A percentile compares a stretch with the other conserved stretches of the same genome.
Evolutionary conservation across 2,888 invertebrate species (phyloP).

Genomic region (Tetragonula carbonaria): DNA sequence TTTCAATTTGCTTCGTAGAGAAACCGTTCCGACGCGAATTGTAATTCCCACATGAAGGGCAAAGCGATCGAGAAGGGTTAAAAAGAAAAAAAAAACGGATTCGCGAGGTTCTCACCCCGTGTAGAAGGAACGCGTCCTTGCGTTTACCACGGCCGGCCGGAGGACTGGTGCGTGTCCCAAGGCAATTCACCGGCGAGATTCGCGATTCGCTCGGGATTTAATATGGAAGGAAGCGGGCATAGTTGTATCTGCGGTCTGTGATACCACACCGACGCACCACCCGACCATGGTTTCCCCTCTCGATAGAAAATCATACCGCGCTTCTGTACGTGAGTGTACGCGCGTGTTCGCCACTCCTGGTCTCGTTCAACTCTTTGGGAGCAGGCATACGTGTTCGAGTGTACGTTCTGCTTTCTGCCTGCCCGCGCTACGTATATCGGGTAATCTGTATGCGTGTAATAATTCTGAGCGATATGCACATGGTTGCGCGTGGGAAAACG

Average conservation of each 20-base stretch:
- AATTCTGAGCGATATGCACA: conserved; percentile 56
- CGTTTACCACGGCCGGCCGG: conserved; percentile 33
- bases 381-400: conserved; percentile 56
- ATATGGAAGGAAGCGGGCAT: conserved; percentile 79
- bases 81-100: neutral
- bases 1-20: too few relatives aligned
- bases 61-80: conserved; percentile 9
- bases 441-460: conserved; percentile 59
- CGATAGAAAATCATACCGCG: conserved; percentile 50
- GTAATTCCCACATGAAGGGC: conserved; percentile 19
- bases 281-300: conserved; percentile 41
- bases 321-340: neutral
- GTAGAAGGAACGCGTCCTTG: conserved; percentile 28
- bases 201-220: conserved; percentile 77
- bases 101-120: conserved; percentile 53
- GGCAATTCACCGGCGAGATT: conserved; percentile 78
- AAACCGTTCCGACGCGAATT: neutral
- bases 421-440: conserved; percentile 49
- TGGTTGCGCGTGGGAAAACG: conserved; percentile 53
- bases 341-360: neutral
- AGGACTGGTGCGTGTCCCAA: conserved; percentile 75
- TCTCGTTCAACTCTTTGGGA: conserved; percentile 55
- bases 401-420: conserved; percentile 52
- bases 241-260: conserved; percentile 71
- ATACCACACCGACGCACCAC: conserved; percentile 55